Evolutionary conservation across 2,888 invertebrate genomes (phyloP).

Genomic region (Aphidius colemani): DNA sequence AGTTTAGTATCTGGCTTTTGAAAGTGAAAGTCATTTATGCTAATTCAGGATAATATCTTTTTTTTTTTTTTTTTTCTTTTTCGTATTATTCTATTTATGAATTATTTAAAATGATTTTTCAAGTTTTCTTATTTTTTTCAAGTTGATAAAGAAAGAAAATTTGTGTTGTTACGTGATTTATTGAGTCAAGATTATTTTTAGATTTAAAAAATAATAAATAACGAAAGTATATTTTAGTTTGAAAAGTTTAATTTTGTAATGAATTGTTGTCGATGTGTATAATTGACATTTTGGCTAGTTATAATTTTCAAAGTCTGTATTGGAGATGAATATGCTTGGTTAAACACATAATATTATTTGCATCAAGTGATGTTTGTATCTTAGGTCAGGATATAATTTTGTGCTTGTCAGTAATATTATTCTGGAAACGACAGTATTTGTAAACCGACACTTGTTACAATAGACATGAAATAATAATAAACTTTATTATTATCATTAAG

Average conservation of each 20-base stretch:
- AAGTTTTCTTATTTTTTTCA: no score
- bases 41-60: conserved; percentile 21
- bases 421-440: conserved; percentile 13
- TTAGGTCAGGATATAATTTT: conserved; percentile 24
- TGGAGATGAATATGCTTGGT: background rate
- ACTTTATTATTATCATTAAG: conserved; percentile 9
- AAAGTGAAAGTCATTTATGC: conserved; percentile 26
- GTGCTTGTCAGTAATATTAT: conserved; percentile 22
- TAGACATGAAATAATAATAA: conserved; percentile 13
- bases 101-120: background rate
- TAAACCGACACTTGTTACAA: conserved; percentile 17
- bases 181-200: no score
- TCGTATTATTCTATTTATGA: conserved; percentile 11
- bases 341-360: conserved; percentile 11
- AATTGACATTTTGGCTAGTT: background rate
- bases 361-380: conserved; percentile 21
- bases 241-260: background rate
- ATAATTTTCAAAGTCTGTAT: background rate
- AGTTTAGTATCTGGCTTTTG: conserved; percentile 26
- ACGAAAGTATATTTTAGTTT: no score
- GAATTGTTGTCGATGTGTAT: background rate
- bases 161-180: no score
- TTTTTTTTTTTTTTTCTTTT: conserved; percentile 5
- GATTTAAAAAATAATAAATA: no score
- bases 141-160: no score